Evolutionary conservation across 2,797 vertebrate genomes (phyloP).

Genomic region (Sphenodon punctatus): DNA sequence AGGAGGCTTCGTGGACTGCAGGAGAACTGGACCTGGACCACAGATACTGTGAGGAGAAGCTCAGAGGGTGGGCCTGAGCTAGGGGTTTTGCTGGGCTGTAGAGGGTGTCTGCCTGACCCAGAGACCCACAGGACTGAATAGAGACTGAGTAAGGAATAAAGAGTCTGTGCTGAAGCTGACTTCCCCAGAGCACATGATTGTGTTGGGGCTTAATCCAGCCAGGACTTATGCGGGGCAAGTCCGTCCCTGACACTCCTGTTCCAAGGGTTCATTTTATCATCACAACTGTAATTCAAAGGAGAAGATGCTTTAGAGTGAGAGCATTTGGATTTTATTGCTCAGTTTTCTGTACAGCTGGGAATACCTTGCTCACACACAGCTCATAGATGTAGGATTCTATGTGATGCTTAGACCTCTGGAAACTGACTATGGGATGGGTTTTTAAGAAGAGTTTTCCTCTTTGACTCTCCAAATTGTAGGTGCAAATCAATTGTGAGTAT

Average conservation of each 20-base stretch:
- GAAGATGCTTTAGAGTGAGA: slow-evolving; percentile 65
- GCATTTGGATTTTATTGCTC: slow-evolving; percentile 62
- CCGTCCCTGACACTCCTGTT: slow-evolving; percentile 55
- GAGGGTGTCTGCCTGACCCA: too few relatives aligned
- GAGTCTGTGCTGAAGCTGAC: too few relatives aligned
- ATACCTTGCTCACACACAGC: background rate
- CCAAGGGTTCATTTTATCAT: slow-evolving; percentile 59
- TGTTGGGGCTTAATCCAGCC: too few relatives aligned
- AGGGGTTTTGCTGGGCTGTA: too few relatives aligned
- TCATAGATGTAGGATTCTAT: background rate
- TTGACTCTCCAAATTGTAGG: background rate
- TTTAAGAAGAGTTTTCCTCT: background rate
- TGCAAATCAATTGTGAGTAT: background rate
- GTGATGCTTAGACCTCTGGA: background rate
- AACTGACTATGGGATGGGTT: background rate
- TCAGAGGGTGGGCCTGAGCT: too few relatives aligned
- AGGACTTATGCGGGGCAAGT: too few relatives aligned
- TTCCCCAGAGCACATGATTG: too few relatives aligned
- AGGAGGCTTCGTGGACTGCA: too few relatives aligned
- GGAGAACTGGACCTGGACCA: too few relatives aligned
- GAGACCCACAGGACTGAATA: too few relatives aligned
- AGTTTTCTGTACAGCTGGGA: slow-evolving; percentile 60
- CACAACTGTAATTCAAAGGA: slow-evolving; percentile 48
- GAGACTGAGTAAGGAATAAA: too few relatives aligned
- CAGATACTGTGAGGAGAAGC: too few relatives aligned